Evolutionary conservation across 2,113 vertebrate genomes (phyloP).

Genomic region (Heliornis fulica): DNA sequence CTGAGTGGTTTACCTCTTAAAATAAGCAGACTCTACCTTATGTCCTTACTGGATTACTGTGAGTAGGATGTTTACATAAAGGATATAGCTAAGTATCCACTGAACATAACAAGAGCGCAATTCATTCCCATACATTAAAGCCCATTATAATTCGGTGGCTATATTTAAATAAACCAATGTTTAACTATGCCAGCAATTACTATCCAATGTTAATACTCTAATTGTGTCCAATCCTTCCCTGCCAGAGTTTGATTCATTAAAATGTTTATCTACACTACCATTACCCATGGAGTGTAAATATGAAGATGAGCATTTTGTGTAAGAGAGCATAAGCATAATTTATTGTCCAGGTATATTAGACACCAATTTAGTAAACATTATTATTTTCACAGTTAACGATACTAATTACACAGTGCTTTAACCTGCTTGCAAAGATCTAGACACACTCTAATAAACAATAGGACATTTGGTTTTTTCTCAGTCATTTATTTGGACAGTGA

Average conservation of each 20-base stretch:
- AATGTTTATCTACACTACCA: neutral
- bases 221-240: neutral
- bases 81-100: slow-evolving; percentile 53
- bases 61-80: slow-evolving; percentile 69
- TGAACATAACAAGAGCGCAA: slow-evolving; percentile 38
- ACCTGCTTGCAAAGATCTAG: neutral
- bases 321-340: neutral
- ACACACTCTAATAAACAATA: neutral
- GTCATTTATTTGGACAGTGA: neutral
- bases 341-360: neutral
- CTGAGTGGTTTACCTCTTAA: slow-evolving; percentile 59
- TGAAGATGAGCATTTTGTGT: neutral
- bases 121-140: slow-evolving; percentile 44
- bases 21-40: slow-evolving; percentile 64
- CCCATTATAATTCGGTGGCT: slow-evolving; percentile 53
- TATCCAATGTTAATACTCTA: neutral
- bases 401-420: neutral
- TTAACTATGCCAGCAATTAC: slow-evolving; percentile 19
- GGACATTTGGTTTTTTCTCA: neutral
- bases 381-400: neutral
- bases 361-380: neutral
- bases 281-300: neutral
- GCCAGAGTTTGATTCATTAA: neutral
- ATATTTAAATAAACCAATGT: slow-evolving; percentile 51
- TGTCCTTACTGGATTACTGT: slow-evolving; percentile 60